These are phyloP conservation scores for Cuculus canorus DNA, from an alignment of 2,797 vertebrate genomes.

Conservation along the genomic window DNA sequence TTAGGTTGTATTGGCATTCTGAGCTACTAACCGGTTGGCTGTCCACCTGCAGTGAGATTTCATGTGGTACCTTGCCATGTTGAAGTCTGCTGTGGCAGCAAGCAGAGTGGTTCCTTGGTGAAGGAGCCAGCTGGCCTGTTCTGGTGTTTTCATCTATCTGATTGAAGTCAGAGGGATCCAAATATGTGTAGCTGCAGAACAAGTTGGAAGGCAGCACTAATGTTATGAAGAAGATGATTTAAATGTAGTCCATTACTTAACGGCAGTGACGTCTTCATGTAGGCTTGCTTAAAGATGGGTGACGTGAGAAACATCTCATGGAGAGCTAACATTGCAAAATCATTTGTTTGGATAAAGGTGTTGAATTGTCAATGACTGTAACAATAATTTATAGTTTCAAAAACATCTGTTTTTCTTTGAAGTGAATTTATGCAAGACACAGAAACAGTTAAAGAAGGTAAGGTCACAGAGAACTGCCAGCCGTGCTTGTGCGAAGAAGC, in stretches of 20 bases:
- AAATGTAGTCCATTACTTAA: background rate
- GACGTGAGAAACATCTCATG: background rate
- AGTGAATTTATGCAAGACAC: slow-evolving; percentile 55
- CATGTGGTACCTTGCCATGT: background rate
- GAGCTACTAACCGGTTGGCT: background rate
- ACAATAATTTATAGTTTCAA: background rate
- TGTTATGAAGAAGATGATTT: background rate
- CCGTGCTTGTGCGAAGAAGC: background rate
- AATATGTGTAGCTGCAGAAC: background rate
- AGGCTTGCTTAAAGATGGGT: background rate
- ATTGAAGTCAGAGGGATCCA: background rate
- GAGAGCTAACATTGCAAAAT: background rate
- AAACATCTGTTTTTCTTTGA: background rate
- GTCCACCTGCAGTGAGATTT: accelerated
- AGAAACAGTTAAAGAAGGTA: background rate
- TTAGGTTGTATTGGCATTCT: background rate
- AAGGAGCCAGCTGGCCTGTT: background rate
- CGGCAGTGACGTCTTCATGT: background rate
- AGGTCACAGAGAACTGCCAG: slow-evolving; percentile 11
- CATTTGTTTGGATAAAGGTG: background rate
- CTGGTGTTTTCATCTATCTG: no score
- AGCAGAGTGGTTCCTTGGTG: background rate
- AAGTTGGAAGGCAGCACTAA: background rate
- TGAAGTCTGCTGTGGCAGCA: background rate
- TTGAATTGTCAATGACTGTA: background rate